Evolutionary conservation across 2,797 vertebrate genomes (phyloP).

Genomic region (Hafferia zeledoni): DNA sequence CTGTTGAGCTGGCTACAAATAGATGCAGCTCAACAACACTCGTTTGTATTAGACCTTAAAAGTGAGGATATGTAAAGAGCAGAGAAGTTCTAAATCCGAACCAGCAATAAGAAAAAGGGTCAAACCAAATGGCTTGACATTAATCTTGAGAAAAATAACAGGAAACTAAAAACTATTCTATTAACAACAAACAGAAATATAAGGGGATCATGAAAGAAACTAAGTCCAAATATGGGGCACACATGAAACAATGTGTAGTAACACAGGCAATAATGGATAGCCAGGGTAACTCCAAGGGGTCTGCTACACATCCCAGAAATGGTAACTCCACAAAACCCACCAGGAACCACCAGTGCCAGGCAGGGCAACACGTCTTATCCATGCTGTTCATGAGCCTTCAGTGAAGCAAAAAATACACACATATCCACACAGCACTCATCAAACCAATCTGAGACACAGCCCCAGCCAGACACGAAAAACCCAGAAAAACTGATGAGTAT

Average conservation of each 20-base stretch:
- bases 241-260: background rate
- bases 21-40: background rate
- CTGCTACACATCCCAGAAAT: background rate
- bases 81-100: background rate
- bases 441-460: fast-evolving
- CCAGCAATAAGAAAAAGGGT: background rate
- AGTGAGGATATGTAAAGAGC: background rate
- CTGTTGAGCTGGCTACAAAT: background rate
- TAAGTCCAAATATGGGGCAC: fast-evolving
- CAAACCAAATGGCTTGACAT: background rate
- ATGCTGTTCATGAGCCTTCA: background rate
- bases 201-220: background rate
- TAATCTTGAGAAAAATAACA: background rate
- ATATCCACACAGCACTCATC: background rate
- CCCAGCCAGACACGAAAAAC: background rate
- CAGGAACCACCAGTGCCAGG: background rate
- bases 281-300: background rate
- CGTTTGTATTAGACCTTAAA: background rate
- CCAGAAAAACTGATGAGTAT: fast-evolving
- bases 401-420: background rate
- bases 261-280: fast-evolving
- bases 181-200: background rate
- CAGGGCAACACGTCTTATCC: background rate
- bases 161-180: background rate
- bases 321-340: background rate